phyloP scores from a whole-genome alignment of 2,888 invertebrate species.

The Drosophila koepferae region DNA sequence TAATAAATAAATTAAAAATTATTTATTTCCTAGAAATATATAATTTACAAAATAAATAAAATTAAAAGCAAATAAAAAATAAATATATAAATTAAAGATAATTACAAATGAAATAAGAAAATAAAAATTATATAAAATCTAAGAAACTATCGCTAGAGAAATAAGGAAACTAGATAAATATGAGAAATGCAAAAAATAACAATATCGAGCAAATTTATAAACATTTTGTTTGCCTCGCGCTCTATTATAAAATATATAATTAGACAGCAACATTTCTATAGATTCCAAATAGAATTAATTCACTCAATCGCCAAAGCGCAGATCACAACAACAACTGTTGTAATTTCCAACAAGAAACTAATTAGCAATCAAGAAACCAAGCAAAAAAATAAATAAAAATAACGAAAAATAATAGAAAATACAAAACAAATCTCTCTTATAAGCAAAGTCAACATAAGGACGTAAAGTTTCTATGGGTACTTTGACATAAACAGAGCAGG shows the following conservation, averaged over 20 bases:
- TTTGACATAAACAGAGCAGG: conserved; percentile 30
- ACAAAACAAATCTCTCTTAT: background rate
- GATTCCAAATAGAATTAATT: background rate
- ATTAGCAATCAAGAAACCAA: background rate
- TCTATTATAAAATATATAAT: background rate
- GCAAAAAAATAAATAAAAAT: background rate
- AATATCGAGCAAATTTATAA: no score
- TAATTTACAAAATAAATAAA: no score
- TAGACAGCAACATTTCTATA: background rate
- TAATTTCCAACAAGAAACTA: conserved; percentile 5
- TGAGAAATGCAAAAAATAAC: no score
- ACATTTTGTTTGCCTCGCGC: background rate
- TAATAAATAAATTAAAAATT: no score
- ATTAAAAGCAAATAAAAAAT: no score
- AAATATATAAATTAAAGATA: no score
- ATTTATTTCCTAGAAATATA: no score
- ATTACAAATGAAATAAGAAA: no score
- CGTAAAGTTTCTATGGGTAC: conserved; percentile 42
- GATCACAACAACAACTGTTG: background rate
- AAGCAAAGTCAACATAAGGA: conserved; percentile 17
- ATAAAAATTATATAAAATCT: no score
- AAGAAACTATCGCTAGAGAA: no score
- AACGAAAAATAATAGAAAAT: no score
- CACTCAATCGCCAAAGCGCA: background rate
- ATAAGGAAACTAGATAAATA: no score